Conservation (phyloP, 2,888 invertebrate genomes). For the Calliphora vomitoria region DNA sequence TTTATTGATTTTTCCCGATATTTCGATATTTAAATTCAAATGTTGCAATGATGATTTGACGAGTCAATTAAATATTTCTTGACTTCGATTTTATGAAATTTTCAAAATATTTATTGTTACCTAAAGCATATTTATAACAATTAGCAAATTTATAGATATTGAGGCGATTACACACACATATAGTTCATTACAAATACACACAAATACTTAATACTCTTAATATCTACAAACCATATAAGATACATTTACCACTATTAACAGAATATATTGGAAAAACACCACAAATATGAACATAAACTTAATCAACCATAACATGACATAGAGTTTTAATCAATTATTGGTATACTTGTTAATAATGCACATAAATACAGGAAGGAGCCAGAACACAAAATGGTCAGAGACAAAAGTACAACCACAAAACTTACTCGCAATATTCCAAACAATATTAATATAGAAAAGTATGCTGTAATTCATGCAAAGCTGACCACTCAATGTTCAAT, state of each 20-base stretch:
- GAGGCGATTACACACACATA: too few relatives aligned
- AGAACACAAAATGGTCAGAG: neutral
- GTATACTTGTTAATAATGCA: slow-evolving; percentile 31
- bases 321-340: slow-evolving; percentile 45
- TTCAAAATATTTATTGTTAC: too few relatives aligned
- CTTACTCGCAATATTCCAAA: neutral
- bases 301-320: slow-evolving; percentile 18
- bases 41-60: too few relatives aligned
- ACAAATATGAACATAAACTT: neutral
- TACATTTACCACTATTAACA: neutral
- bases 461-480: neutral
- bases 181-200: too few relatives aligned
- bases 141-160: too few relatives aligned
- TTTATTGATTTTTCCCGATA: too few relatives aligned
- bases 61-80: too few relatives aligned
- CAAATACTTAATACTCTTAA: neutral
- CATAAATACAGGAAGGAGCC: neutral
- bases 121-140: too few relatives aligned
- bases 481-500: slow-evolving; percentile 32
- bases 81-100: too few relatives aligned
- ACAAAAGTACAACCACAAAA: slow-evolving; percentile 10
- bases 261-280: neutral
- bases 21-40: too few relatives aligned
- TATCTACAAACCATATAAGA: neutral
- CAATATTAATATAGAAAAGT: slow-evolving; percentile 11